Conservation (phyloP, 2,888 invertebrate species). For the Blastobasis lacticolella region DNA sequence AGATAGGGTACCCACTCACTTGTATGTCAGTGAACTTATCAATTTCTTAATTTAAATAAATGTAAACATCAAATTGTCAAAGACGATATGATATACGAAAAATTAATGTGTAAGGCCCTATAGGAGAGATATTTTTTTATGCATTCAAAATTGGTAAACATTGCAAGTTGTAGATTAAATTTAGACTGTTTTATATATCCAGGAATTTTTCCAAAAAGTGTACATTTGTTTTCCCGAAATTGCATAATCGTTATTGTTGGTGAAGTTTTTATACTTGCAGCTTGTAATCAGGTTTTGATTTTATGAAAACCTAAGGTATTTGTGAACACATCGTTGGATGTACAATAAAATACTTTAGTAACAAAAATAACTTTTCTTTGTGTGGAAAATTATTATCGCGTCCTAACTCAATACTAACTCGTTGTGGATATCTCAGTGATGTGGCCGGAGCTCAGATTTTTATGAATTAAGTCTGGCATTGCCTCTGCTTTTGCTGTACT, state of each 20-base stretch:
- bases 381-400: constrained; percentile 20
- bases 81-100: constrained; percentile 70
- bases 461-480: too few species aligned
- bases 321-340: constrained; percentile 61
- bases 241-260: constrained; percentile 68
- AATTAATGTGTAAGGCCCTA: constrained; percentile 70
- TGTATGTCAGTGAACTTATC: constrained; percentile 47
- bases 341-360: constrained; percentile 66
- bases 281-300: constrained; percentile 65
- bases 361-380: constrained; percentile 48
- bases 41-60: constrained; percentile 23
- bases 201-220: constrained; percentile 17
- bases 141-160: constrained; percentile 63
- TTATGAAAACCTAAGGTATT: constrained; percentile 50
- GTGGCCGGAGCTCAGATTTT: too few species aligned
- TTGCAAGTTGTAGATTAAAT: constrained; percentile 42
- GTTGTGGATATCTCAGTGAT: too few species aligned
- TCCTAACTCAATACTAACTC: too few species aligned
- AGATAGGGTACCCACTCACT: constrained; percentile 34
- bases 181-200: constrained; percentile 21
- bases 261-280: constrained; percentile 61
- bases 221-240: constrained; percentile 51
- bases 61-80: constrained; percentile 63
- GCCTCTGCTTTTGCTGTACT: too few species aligned
- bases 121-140: constrained; percentile 73